phyloP scores from a whole-genome alignment of 2,888 invertebrate species.

The Monoplex corrugatus region DNA sequence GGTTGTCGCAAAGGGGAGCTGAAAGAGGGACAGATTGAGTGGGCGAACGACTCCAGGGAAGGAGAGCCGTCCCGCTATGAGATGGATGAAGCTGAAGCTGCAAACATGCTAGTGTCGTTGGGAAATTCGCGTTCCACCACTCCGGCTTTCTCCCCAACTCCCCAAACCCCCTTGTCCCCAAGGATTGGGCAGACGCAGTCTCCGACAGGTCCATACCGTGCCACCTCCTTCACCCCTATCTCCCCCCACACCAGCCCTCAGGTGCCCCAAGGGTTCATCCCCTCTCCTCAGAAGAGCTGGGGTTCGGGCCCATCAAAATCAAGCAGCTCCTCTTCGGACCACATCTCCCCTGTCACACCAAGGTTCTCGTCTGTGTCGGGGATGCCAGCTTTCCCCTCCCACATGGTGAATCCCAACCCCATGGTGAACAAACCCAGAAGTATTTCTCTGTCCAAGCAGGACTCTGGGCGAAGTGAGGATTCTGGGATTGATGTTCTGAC shows the following conservation, averaged over 20 bases:
- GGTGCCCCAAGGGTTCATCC: conserved; percentile 68
- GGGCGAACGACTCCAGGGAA: conserved; percentile 84
- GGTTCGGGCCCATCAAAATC: conserved; percentile 73
- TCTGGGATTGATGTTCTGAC: conserved; percentile 75
- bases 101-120: conserved; percentile 96
- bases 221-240: conserved; percentile 94
- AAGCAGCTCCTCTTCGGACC: conserved; percentile 76
- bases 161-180: conserved; percentile 71
- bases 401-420: conserved; percentile 34
- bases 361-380: conserved; percentile 65
- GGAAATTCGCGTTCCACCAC: conserved; percentile 96
- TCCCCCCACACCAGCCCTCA: conserved; percentile 77
- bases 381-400: conserved; percentile 68
- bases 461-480: conserved; percentile 71
- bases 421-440: conserved; percentile 56
- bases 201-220: conserved; percentile 83
- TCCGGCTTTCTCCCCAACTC: conserved; percentile 87
- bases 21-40: conserved; percentile 84
- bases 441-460: conserved; percentile 67
- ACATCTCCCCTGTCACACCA: conserved; percentile 76
- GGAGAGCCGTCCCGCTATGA: conserved; percentile 86
- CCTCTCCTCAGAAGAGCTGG: conserved; percentile 76
- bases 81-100: conserved; percentile 97
- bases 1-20: conserved; percentile 78
- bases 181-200: conserved; percentile 66